These are phyloP conservation scores for Mastomys coucha DNA, from an alignment of 2,113 vertebrate genomes.

Conservation along the genomic window DNA sequence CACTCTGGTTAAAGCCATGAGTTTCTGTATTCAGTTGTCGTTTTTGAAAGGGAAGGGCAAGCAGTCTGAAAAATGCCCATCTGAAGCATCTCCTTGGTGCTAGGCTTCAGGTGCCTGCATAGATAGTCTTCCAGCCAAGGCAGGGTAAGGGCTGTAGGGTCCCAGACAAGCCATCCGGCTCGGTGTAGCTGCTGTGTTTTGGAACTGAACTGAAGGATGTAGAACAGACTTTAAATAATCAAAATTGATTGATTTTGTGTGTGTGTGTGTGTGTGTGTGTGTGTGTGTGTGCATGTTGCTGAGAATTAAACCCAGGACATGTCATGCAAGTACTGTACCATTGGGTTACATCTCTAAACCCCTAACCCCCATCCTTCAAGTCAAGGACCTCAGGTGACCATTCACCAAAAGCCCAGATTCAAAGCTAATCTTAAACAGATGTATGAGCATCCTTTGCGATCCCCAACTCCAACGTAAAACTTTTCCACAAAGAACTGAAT, in stretches of 20 bases:
- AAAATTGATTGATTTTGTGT: background rate
- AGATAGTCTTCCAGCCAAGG: background rate
- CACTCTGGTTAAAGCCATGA: constrained; percentile 88
- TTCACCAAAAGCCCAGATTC: background rate
- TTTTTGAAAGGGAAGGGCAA: constrained; percentile 71
- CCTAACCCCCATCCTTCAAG: background rate
- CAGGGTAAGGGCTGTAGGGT: background rate
- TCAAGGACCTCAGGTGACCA: background rate
- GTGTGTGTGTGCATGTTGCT: background rate
- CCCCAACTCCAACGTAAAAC: background rate
- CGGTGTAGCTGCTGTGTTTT: background rate
- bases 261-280: background rate
- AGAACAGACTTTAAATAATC: background rate
- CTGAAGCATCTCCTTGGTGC: background rate
- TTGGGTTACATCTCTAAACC: background rate
- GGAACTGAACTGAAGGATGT: background rate
- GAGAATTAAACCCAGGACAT: background rate
- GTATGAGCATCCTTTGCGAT: background rate
- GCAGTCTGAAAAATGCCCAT: background rate
- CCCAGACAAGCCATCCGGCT: background rate
- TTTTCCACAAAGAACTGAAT: background rate
- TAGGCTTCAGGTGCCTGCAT: background rate
- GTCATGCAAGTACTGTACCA: background rate
- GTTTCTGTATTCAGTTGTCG: constrained; percentile 87
- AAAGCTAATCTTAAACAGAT: background rate